Evolutionary conservation across 2,888 invertebrate species (phyloP), one percentile per base, ranked within the genome.

Genomic region (Therioaphis trifolii): DNA sequence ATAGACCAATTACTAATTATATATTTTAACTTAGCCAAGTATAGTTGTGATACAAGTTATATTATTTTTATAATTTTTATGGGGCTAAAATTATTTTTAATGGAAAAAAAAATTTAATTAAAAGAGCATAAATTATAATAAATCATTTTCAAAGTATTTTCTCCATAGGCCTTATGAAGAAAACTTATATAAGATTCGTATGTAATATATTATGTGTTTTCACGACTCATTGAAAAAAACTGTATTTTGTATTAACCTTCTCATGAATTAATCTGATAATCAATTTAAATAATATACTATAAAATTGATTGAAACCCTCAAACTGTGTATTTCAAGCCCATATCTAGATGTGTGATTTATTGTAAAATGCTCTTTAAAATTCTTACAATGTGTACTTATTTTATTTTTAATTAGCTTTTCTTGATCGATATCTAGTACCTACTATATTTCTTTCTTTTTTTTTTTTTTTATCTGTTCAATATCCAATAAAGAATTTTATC

Each of bases 1-100:
- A 82, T 72, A 74, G 80, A 71, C 49, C 35, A 74, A 72, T 74
- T 69, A 72, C 21, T 49, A 43, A 7, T 63, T 49, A 82, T 63
- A 69, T 71, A 61, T 35, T 63, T 63, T 43, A 80, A 71, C 49
- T 74, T 82, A 72, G 71, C 66, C 63, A 63, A 82, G 82, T 82
- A 63, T 82, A 82, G 82, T 82, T 74, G 72, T 82, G 82, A 82
- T 82, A 82, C 35, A 78, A 69, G 52, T 68, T 78, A 78, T 77
- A 77, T 55, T 55, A 78, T 78, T 69, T 78, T 69, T 78, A 27
- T 69, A 78, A 78, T 71, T 27, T 80, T 63, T n/a, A 63, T 35
- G 72, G 72, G 72, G 49, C 15, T 68, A 52, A 82, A 74, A 74
- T 82, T 74, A 71, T 80, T 82, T 82, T 72, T 49, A 63, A 72